A percentile compares a stretch with the other conserved stretches of the same genome.
These are phyloP conservation scores for Tenthredo notha DNA, from an alignment of 2,888 invertebrate genomes.

Conservation along the genomic window DNA sequence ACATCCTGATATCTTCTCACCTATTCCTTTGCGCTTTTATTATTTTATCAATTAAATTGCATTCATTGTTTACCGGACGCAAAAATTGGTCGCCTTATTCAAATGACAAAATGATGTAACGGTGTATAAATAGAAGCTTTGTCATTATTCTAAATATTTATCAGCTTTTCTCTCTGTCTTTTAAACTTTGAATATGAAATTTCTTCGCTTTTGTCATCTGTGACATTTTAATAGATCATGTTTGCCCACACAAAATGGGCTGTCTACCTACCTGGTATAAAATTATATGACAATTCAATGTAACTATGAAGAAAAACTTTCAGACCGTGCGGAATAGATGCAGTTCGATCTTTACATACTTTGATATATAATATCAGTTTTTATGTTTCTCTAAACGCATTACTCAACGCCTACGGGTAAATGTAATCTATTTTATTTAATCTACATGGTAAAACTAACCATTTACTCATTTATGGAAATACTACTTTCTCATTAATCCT, in stretches of 20 bases:
- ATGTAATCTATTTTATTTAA: not conserved
- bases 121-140: slow-evolving; percentile 30
- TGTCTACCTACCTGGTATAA: not conserved
- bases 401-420: not conserved
- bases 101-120: slow-evolving; percentile 29
- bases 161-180: slow-evolving; percentile 11
- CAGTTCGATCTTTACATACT: not conserved
- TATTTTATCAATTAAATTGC: not conserved
- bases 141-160: slow-evolving; percentile 27
- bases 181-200: not conserved
- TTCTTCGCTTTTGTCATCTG: not conserved
- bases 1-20: not conserved
- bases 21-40: not conserved
- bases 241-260: slow-evolving; percentile 47
- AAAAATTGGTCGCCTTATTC: not conserved
- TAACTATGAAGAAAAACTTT: not conserved
- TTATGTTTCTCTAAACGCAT: not conserved
- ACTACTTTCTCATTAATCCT: not conserved
- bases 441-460: not conserved
- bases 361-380: not conserved
- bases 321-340: not conserved
- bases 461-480: slow-evolving; percentile 15
- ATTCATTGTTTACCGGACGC: not conserved
- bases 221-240: slow-evolving; percentile 36
- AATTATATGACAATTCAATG: slow-evolving; percentile 11